Percentiles rank a stretch among this genome's conserved stretches.
Conservation (phyloP, 2,888 invertebrate genomes). For the Raillietiella orientalis region DNA sequence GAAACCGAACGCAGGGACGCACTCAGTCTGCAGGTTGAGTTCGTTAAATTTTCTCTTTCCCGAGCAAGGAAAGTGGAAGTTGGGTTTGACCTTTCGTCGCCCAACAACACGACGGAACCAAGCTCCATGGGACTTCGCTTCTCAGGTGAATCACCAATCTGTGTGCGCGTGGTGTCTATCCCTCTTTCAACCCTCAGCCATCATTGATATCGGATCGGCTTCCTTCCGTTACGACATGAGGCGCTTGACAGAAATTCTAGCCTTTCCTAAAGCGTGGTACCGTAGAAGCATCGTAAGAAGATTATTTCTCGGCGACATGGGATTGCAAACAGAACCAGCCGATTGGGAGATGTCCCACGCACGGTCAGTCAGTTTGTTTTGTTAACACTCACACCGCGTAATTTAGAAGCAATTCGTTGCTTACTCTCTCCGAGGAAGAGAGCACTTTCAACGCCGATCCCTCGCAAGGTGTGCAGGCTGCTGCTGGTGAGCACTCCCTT, state of each 20-base stretch:
- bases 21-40: constrained; percentile 79
- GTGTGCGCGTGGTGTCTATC: too few relatives aligned
- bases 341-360: too few relatives aligned
- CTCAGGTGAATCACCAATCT: constrained; percentile 47
- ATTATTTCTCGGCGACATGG: constrained; percentile 73
- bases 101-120: too few relatives aligned
- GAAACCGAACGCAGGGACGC: constrained; percentile 56
- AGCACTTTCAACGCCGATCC: too few relatives aligned
- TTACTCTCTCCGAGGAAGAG: too few relatives aligned
- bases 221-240: constrained; percentile 98
- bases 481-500: too few relatives aligned
- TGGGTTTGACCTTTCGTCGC: too few relatives aligned
- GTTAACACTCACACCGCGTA: too few relatives aligned
- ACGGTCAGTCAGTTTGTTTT: too few relatives aligned
- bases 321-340: constrained; percentile 17
- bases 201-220: constrained; percentile 77
- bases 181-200: too few relatives aligned
- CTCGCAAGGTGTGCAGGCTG: too few relatives aligned
- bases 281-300: constrained; percentile 64
- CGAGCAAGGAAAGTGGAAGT: constrained; percentile 64
- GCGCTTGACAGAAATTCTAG: constrained; percentile 73
- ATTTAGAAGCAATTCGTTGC: too few relatives aligned
- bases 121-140: constrained; percentile 49
- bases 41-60: constrained; percentile 79
- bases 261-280: constrained; percentile 98